Base-by-base conservation (phyloP, 2,888 invertebrate species). In the Melanchra persicariae region DNA sequence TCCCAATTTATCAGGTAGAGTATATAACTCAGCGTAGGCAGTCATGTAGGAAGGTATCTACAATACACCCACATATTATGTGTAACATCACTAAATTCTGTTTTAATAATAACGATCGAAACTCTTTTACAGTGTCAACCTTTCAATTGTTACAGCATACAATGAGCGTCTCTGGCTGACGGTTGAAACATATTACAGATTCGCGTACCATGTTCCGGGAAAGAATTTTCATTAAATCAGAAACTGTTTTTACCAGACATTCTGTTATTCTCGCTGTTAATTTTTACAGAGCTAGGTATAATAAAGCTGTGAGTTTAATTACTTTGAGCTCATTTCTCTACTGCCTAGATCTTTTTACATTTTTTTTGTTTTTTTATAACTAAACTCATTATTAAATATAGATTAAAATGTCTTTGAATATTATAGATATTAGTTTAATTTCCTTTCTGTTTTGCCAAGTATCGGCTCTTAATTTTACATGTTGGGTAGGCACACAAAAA, bases 181-280 rank as follows among this genome's bases (percentile, higher is more conserved):
- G 85, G 86, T 87, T 80, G 77, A 82, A 79, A 78, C 67, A 71
- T 82, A 71, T 79, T 80, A 74, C 62, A 64, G 54, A 22, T 30
- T n/a, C 34, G n/a, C 6, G 34, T 43, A 61, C 58, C 66, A 81
- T 63, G 71, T 78, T 70, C 52, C 15, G 51, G 52, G 9, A 59
- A 81, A 81, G 87, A 88, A 87, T 86, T 87, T 81, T 84, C 81
- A 87, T 88, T 88, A 84, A 58, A 77, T 68, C 51, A 54, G 54
- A 57, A 45, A 62, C n/a, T 54, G 40, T 30, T 73, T 80, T 72
- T 73, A 71, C 43, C 30, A 37, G 24, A 43, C 24, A 57, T 52
- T 64, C 34, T 64, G 61, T 45, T 54, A 60, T 49, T 45, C 49
- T 30, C 34, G 26, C 51, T 59, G 61, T 74, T 68, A 63, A 80